Evolutionary conservation across 1,140 invertebrate species (phyloP).

Genomic region (Trypoxylus dichotomus): DNA sequence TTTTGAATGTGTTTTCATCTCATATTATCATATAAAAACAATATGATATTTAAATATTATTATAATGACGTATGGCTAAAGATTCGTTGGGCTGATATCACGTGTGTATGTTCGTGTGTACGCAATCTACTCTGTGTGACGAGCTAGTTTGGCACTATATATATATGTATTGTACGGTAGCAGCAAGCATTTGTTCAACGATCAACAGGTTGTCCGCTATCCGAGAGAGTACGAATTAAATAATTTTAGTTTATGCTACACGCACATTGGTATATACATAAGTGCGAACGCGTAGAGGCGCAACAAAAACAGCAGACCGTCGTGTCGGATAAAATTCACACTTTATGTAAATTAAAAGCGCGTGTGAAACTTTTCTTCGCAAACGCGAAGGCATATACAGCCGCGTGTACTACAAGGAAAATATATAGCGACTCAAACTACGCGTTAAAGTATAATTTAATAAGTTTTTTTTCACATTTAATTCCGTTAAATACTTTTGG

Average conservation of each 20-base stretch:
- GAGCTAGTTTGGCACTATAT: neutral
- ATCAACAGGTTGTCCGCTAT: constrained; percentile 8
- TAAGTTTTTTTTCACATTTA: too few species aligned
- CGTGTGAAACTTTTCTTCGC: neutral
- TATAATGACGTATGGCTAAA: too few species aligned
- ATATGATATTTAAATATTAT: too few species aligned
- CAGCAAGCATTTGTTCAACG: neutral
- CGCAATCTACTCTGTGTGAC: neutral
- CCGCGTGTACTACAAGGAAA: too few species aligned
- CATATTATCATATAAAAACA: too few species aligned
- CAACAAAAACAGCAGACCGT: neutral
- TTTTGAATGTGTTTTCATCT: too few species aligned
- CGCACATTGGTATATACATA: neutral
- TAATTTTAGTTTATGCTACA: neutral
- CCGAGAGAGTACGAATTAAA: neutral
- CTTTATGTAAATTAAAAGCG: neutral
- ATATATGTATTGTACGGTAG: neutral
- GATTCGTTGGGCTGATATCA: too few species aligned
- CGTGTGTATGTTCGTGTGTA: too few species aligned
- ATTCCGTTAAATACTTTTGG: too few species aligned
- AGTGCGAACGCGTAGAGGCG: neutral
- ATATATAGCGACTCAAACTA: too few species aligned
- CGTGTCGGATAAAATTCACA: neutral
- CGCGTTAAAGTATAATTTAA: too few species aligned
- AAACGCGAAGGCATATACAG: too few species aligned